These are phyloP conservation scores for Polypedilum vanderplanki DNA, from an alignment of 1,140 invertebrate species.

Conservation along the genomic window DNA sequence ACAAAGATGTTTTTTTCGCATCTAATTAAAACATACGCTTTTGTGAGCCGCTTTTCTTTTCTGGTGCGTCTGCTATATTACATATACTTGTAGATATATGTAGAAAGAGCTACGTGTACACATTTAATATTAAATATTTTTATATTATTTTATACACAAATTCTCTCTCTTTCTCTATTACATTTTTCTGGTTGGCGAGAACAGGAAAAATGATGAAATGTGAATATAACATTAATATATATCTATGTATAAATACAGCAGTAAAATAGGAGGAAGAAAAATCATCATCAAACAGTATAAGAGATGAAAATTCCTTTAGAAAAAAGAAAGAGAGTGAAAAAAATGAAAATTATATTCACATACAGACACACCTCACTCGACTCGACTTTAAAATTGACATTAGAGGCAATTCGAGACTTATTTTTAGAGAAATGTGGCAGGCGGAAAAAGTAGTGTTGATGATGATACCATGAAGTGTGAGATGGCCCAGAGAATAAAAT, in stretches of 20 bases:
- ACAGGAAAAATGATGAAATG: constrained; percentile 1
- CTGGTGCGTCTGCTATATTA: background rate
- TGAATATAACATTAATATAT: background rate
- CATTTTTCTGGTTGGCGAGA: background rate
- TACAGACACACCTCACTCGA: background rate
- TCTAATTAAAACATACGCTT: constrained; percentile 13
- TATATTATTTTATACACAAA: background rate
- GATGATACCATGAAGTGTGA: constrained; percentile 24
- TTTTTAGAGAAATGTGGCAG: constrained; percentile 29
- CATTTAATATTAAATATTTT: background rate
- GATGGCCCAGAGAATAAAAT: constrained; percentile 6
- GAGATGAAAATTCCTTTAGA: background rate
- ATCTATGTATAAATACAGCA: background rate
- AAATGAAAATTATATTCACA: background rate
- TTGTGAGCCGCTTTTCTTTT: constrained; percentile 16
- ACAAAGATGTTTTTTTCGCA: constrained; percentile 22
- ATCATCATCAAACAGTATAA: background rate
- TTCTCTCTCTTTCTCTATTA: no score
- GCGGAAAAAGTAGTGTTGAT: constrained; percentile 8
- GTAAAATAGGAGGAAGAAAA: background rate
- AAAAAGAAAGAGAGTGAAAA: background rate
- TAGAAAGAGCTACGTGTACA: background rate
- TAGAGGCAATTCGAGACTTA: constrained; percentile 11
- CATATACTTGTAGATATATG: background rate
- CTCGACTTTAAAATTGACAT: background rate